phyloP scores from a whole-genome alignment of 2,888 invertebrate species.

The Agrenia bidenticulata region DNA sequence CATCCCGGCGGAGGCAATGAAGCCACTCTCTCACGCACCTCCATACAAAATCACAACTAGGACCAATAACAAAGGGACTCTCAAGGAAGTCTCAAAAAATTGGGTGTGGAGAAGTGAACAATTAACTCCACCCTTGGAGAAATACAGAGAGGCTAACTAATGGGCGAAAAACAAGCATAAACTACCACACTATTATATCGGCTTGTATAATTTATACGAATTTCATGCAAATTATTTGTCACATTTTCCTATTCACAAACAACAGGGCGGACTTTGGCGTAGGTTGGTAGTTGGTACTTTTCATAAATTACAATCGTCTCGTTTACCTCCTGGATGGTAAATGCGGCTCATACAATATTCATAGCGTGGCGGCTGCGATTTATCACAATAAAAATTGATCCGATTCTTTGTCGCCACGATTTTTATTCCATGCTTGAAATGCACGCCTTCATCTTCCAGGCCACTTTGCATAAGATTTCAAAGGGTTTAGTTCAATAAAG shows the following conservation, averaged over 20 bases:
- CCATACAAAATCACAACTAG: no score
- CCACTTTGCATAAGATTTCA: no score
- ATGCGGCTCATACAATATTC: neutral
- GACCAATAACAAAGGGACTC: no score
- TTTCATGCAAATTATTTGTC: conserved; percentile 11
- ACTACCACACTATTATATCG: neutral
- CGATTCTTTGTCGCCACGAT: conserved; percentile 4
- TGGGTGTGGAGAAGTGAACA: no score
- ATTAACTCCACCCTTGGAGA: no score
- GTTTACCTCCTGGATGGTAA: neutral
- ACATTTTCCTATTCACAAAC: neutral
- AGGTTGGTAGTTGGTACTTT: conserved; percentile 8
- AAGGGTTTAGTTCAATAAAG: no score
- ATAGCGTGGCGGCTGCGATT: neutral
- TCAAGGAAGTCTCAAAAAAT: no score
- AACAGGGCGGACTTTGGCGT: conserved; percentile 3
- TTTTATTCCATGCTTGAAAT: neutral
- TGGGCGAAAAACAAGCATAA: neutral
- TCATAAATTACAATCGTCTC: conserved; percentile 1
- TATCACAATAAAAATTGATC: conserved; percentile 4
- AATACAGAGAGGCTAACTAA: neutral
- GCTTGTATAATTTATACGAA: neutral
- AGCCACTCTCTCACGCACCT: no score
- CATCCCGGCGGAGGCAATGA: no score
- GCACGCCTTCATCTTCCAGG: no score